These are phyloP conservation scores for Drosophila bunnanda DNA, from an alignment of 2,888 invertebrate species.

Conservation along the genomic window DNA sequence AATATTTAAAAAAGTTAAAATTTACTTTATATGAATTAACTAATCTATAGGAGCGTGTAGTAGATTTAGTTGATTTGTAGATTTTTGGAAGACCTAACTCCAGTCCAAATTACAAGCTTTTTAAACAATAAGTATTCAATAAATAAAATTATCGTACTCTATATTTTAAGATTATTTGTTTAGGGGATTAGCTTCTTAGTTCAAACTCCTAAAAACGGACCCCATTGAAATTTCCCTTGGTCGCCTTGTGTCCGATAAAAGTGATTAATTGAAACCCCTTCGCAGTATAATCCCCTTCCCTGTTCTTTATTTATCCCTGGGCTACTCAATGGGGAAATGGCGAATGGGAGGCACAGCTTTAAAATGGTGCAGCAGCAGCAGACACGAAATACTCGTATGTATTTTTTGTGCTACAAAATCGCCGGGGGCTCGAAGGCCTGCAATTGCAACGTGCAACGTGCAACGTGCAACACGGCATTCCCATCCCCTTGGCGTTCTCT, in stretches of 20 bases:
- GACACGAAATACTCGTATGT: constrained; percentile 30
- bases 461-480: constrained; percentile 53
- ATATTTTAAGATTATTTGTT: too few relatives aligned
- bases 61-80: too few relatives aligned
- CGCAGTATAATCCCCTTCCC: background rate
- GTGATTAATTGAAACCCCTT: constrained; percentile 72
- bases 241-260: constrained; percentile 64
- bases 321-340: constrained; percentile 66
- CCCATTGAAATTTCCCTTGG: constrained; percentile 28
- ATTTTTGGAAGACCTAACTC: too few relatives aligned
- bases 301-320: constrained; percentile 24
- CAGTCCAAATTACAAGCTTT: too few relatives aligned
- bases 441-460: constrained; percentile 54
- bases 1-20: too few relatives aligned
- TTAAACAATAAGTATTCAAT: too few relatives aligned
- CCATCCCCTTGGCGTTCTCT: constrained; percentile 24
- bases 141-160: too few relatives aligned
- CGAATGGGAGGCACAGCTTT: constrained; percentile 54
- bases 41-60: too few relatives aligned
- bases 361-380: constrained; percentile 52
- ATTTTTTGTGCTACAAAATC: constrained; percentile 46
- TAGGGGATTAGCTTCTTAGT: too few relatives aligned
- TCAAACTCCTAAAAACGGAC: background rate
- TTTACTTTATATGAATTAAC: too few relatives aligned
- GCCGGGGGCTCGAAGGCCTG: constrained; percentile 63